Percentiles rank a stretch among this genome's conserved stretches.
Conservation (phyloP, 2,797 vertebrate genomes). For the Amblyopsis hoosieri region DNA sequence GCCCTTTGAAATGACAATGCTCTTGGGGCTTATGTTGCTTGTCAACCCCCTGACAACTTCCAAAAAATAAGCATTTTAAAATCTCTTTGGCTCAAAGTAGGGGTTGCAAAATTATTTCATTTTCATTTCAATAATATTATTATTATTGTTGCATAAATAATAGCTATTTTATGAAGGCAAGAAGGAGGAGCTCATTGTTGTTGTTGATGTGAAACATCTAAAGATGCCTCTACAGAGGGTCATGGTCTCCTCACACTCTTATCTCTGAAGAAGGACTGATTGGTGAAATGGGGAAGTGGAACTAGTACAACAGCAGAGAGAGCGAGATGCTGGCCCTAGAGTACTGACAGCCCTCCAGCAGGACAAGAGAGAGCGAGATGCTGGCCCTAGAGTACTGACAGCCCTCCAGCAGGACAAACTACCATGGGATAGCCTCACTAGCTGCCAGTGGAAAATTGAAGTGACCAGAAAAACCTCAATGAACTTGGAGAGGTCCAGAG, state of each 20-base stretch:
- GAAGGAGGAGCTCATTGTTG: too few relatives aligned
- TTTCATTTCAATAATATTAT: too few relatives aligned
- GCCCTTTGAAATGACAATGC: constrained; percentile 53
- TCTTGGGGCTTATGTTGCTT: constrained; percentile 64
- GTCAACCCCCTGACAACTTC: constrained; percentile 57
- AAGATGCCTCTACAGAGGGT: not conserved
- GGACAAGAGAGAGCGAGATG: constrained; percentile 66
- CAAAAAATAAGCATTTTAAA: not conserved
- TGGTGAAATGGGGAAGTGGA: constrained; percentile 58
- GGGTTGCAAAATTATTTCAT: not conserved
- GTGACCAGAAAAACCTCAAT: constrained; percentile 85
- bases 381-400: constrained; percentile 76
- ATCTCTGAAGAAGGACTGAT: constrained; percentile 26
- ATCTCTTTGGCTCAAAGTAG: too few relatives aligned
- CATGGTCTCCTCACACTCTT: not conserved
- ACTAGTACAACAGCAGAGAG: constrained; percentile 65
- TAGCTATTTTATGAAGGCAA: too few relatives aligned
- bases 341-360: constrained; percentile 78
- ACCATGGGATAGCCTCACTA: constrained; percentile 83
- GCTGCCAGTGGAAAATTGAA: constrained; percentile 87
- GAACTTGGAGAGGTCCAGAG: constrained; percentile 80
- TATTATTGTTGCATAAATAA: too few relatives aligned
- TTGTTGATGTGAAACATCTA: too few relatives aligned
- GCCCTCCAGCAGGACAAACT: constrained; percentile 80
- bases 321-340: constrained; percentile 67